Conservation (phyloP, 1,140 invertebrate species). For the Drosophila mojavensis region DNA sequence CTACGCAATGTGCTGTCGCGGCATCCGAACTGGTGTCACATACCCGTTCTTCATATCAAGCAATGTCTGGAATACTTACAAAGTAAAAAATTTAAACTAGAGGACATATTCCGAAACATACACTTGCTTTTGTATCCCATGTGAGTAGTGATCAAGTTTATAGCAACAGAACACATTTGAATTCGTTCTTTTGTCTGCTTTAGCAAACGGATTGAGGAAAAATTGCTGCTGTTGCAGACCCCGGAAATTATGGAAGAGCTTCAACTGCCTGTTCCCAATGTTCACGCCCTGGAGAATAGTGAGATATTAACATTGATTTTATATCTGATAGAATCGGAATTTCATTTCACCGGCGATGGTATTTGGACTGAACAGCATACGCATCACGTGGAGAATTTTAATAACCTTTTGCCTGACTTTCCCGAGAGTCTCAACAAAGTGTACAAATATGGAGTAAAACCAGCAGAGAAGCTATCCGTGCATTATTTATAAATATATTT, state of each 20-base stretch:
- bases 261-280: conserved; percentile 48
- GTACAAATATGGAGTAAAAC: conserved; percentile 79
- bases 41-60: conserved; percentile 85
- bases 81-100: conserved; percentile 83
- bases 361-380: conserved; percentile 83
- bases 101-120: conserved; percentile 85
- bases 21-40: conserved; percentile 86
- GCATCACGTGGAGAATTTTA: conserved; percentile 81
- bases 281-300: conserved; percentile 55
- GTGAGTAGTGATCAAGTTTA: conserved; percentile 61
- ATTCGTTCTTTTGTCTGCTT: background rate
- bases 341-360: conserved; percentile 85
- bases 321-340: conserved; percentile 84
- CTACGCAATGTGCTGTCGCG: conserved; percentile 83
- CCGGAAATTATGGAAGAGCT: conserved; percentile 64
- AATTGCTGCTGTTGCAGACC: conserved; percentile 56
- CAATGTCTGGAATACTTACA: conserved; percentile 85
- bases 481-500: conserved; percentile 47
- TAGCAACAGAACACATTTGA: too few species aligned
- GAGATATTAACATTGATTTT: conserved; percentile 78
- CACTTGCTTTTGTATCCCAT: conserved; percentile 86
- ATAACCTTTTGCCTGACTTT: conserved; percentile 79
- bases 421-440: conserved; percentile 79
- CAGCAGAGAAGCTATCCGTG: conserved; percentile 51
- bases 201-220: conserved; percentile 80